Conservation (phyloP, 2,797 vertebrate genomes). For the Danio tinwini region DNA sequence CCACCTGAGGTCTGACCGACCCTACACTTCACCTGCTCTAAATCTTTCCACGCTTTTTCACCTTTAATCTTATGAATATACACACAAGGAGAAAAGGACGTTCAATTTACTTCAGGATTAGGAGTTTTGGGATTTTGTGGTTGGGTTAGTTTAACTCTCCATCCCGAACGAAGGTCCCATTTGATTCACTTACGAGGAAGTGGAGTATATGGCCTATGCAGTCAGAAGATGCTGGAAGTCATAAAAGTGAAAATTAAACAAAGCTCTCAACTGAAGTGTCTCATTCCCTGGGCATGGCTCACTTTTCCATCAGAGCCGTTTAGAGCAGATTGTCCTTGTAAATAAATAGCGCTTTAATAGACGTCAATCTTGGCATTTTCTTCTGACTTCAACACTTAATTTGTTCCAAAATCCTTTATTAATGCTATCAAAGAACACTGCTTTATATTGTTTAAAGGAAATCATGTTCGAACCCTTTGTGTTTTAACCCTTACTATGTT, state of each 20-base stretch:
- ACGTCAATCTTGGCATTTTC: background rate
- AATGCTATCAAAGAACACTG: conserved; percentile 14
- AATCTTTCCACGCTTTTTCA: conserved; percentile 40
- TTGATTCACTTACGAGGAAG: conserved; percentile 36
- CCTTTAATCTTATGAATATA: conserved; percentile 40
- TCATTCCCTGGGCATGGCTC: conserved; percentile 23
- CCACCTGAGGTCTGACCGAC: conserved; percentile 57
- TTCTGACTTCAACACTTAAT: conserved; percentile 35
- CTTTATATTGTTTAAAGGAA: background rate
- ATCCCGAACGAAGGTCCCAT: conserved; percentile 18
- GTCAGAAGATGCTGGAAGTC: conserved; percentile 37
- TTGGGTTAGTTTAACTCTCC: conserved; percentile 47
- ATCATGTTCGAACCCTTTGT: background rate
- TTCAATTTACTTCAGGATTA: conserved; percentile 39
- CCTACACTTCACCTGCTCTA: conserved; percentile 51
- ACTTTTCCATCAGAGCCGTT: conserved; percentile 16
- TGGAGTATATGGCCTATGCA: conserved; percentile 40
- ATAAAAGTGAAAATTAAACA: conserved; percentile 36
- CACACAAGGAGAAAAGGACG: conserved; percentile 9
- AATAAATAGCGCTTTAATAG: conserved; percentile 12
- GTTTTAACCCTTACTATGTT: too few species aligned
- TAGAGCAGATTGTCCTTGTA: conserved; percentile 10
- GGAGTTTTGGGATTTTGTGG: conserved; percentile 43
- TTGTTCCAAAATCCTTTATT: conserved; percentile 23
- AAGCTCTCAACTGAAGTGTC: conserved; percentile 42